phyloP scores from a whole-genome alignment of 1,140 invertebrate genomes.

The Galleria mellonella region DNA sequence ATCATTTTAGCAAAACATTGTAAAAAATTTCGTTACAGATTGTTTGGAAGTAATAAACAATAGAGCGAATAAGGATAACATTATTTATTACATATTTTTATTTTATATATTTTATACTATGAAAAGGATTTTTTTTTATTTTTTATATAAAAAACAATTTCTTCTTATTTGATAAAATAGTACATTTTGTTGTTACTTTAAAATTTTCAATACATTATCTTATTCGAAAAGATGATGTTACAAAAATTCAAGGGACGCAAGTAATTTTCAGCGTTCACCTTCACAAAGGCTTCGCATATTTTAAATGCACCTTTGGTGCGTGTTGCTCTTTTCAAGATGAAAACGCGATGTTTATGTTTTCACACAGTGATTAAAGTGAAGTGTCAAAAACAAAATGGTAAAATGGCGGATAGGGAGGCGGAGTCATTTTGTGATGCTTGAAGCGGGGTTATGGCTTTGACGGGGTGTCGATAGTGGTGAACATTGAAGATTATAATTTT shows the following conservation, averaged over 20 bases:
- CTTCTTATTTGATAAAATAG: too few relatives aligned
- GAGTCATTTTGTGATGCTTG: constrained; percentile 6
- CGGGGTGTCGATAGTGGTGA: constrained; percentile 46
- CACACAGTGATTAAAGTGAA: constrained; percentile 69
- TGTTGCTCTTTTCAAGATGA: constrained; percentile 65
- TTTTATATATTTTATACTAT: too few relatives aligned
- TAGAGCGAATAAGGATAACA: too few relatives aligned
- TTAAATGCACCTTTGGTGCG: constrained; percentile 41
- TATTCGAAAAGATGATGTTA: too few relatives aligned
- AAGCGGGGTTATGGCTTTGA: constrained; percentile 32
- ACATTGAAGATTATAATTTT: constrained; percentile 53
- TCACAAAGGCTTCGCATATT: constrained; percentile 51
- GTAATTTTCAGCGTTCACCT: constrained; percentile 36
- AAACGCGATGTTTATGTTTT: constrained; percentile 66
- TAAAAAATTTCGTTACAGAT: too few relatives aligned
- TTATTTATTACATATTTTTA: too few relatives aligned
- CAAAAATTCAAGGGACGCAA: constrained; percentile 8
- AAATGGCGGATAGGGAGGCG: constrained; percentile 23
- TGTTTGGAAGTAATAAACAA: too few relatives aligned
- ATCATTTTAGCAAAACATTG: too few relatives aligned
- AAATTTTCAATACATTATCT: too few relatives aligned
- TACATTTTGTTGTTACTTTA: too few relatives aligned
- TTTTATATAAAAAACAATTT: too few relatives aligned
- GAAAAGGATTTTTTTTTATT: too few relatives aligned
- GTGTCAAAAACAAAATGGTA: constrained; percentile 68